Evolutionary conservation across 2,888 invertebrate genomes (phyloP).

Genomic region (Anoplius nigerrimus): DNA sequence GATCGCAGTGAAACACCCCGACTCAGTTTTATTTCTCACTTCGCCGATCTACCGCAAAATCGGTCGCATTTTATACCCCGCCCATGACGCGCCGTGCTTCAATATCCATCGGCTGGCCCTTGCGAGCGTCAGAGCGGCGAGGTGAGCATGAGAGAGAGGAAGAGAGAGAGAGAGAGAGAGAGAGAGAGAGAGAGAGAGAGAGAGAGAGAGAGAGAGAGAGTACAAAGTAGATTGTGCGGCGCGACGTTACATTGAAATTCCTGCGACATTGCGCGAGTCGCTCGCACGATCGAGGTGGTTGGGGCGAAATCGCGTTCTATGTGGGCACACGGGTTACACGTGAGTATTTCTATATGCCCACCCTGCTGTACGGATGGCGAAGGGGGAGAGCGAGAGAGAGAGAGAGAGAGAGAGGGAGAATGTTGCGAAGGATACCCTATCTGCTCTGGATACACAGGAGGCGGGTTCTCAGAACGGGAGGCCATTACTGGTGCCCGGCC

Average conservation of each 20-base stretch:
- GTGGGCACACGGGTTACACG: constrained; percentile 34
- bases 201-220: constrained; percentile 31
- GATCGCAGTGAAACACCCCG: no score
- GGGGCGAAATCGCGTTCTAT: constrained; percentile 41
- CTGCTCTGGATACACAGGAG: constrained; percentile 61
- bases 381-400: not conserved
- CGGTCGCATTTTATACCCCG: no score
- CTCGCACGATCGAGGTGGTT: not conserved
- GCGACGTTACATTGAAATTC: constrained; percentile 15
- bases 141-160: constrained; percentile 12
- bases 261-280: not conserved
- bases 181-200: constrained; percentile 29
- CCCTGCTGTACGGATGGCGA: constrained; percentile 26
- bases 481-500: constrained; percentile 71
- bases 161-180: constrained; percentile 25
- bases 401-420: constrained; percentile 21
- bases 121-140: no score
- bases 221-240: not conserved
- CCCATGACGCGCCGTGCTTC: constrained; percentile 9
- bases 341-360: constrained; percentile 33
- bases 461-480: constrained; percentile 71
- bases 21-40: no score
- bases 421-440: constrained; percentile 57
- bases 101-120: constrained; percentile 20
- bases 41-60: no score